Base-by-base conservation (phyloP, 1,140 invertebrate genomes). In the Drosophila guanche region DNA sequence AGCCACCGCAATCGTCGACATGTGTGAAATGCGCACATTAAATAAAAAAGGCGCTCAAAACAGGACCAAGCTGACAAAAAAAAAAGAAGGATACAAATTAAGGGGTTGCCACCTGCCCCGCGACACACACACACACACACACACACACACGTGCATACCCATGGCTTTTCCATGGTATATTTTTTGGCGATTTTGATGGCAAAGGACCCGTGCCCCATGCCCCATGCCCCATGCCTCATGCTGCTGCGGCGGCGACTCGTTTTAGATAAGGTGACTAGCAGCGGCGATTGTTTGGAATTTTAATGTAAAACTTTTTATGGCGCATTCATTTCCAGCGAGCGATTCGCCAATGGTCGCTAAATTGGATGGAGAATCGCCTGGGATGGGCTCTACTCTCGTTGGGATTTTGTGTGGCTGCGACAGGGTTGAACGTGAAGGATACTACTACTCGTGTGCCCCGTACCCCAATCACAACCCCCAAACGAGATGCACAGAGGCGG, bases 261-360 rank as follows among this genome's bases (percentile, higher is more conserved):
- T 85, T 85, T 85, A 85, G 80, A 85, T 85, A 85, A 85, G 80
- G 81, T 80, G 68, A 86, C 84, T 84, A 85, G 83, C 80, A 85
- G 83, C 80, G 70, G 81, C 80, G 63, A 76, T 80, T 85, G 80
- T 80, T 80, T 71, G 80, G 53, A 72, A 80, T 85, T 85, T 66
- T 76, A 79, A 76, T 79, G 72, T 62, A 85, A 71, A 84, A 68
- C 59, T 84, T 84, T 79, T 71, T 75, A 76, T 73, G 48, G 59
- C 45, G 45, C 75, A 58, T 48, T 40, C 69, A 61, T 50, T 52
- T 50, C 54, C 53, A 56, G 41, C 27, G 47, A n/a, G 25, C 47
- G 55, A 55, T 58, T 16, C 14, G 43, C 65, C 45, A 66, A 50
- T 62, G 53, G 22, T 23, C 16, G 27, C 52, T 33, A 37, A 10